These are phyloP conservation scores for Peromyscus californicus DNA, from an alignment of 2,113 vertebrate species.

Conservation along the genomic window DNA sequence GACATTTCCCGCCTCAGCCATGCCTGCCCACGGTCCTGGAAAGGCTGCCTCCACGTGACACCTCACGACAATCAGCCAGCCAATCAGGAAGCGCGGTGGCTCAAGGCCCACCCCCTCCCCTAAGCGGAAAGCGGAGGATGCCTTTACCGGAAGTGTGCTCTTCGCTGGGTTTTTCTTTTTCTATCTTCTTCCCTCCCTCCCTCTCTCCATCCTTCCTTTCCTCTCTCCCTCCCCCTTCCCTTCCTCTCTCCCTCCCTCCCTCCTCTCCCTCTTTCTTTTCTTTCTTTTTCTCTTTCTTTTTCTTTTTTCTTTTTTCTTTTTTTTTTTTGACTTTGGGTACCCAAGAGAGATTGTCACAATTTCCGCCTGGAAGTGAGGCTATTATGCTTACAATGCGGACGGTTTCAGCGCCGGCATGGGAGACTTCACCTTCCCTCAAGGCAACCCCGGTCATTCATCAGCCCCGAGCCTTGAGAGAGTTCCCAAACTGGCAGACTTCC, in stretches of 20 bases:
- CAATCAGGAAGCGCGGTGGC: background rate
- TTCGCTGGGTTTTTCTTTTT: background rate
- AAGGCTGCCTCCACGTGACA: rapidly evolving
- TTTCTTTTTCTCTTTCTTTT: too few relatives aligned
- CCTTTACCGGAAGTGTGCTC: background rate
- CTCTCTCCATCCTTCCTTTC: too few relatives aligned
- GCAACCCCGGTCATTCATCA: background rate
- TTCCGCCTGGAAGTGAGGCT: background rate
- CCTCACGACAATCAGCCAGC: rapidly evolving
- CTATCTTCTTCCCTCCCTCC: too few relatives aligned
- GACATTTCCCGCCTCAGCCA: conserved; percentile 67
- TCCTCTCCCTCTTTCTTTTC: background rate
- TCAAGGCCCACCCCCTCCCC: conserved; percentile 12
- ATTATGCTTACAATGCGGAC: too few relatives aligned
- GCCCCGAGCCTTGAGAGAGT: background rate
- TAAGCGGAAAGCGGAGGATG: background rate
- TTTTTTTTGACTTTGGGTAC: rapidly evolving
- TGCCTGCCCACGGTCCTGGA: rapidly evolving
- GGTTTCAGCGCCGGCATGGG: background rate
- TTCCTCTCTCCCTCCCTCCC: too few relatives aligned
- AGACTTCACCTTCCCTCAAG: background rate
- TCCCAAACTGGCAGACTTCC: background rate
- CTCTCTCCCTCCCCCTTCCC: too few relatives aligned
- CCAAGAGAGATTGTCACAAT: rapidly evolving
- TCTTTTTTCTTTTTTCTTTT: too few relatives aligned